Evolutionary conservation across 2,113 vertebrate species (phyloP).

Genomic region (Mola mola): DNA sequence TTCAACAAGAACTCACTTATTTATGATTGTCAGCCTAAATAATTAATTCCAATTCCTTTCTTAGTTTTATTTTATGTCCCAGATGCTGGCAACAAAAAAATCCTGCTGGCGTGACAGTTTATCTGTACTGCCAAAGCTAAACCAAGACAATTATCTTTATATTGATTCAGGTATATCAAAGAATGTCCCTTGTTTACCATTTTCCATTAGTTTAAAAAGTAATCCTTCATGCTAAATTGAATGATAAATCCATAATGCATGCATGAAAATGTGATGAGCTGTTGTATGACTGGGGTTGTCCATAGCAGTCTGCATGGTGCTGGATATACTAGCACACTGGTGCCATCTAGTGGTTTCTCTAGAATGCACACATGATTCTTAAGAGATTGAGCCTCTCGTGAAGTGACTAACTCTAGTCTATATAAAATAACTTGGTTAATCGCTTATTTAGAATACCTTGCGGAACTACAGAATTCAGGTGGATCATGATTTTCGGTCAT

Average conservation of each 20-base stretch:
- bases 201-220: too few relatives aligned
- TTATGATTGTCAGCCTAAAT: not conserved
- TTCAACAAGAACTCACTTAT: too few relatives aligned
- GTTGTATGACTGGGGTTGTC: too few relatives aligned
- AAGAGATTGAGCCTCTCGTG: not conserved
- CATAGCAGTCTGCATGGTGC: too few relatives aligned
- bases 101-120: too few relatives aligned
- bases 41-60: not conserved
- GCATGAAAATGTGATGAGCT: too few relatives aligned
- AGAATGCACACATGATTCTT: not conserved
- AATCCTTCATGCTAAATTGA: too few relatives aligned
- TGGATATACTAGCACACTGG: conserved; percentile 18
- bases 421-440: conserved; percentile 4
- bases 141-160: too few relatives aligned
- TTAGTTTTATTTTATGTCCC: not conserved
- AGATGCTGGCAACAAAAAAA: not conserved
- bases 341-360: conserved; percentile 72
- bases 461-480: not conserved
- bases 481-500: not conserved
- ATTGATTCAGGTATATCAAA: too few relatives aligned
- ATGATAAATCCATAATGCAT: too few relatives aligned
- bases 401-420: conserved; percentile 5
- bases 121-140: too few relatives aligned
- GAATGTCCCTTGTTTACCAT: too few relatives aligned
- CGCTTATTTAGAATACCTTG: not conserved